phyloP scores from a whole-genome alignment of 2,888 invertebrate species.

The Sicus ferrugineus region DNA sequence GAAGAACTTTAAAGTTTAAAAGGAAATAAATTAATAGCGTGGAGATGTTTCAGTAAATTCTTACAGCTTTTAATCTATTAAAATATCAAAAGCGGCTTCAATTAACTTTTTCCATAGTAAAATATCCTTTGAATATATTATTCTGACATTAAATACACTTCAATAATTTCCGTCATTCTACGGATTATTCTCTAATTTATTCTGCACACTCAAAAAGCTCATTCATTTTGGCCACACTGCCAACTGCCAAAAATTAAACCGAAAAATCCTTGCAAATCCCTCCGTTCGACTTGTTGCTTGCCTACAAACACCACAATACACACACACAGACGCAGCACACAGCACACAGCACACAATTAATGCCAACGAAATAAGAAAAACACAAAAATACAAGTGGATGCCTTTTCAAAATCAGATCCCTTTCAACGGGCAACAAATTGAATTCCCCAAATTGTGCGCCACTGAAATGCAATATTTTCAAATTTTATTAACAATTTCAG shows the following conservation, averaged over 20 bases:
- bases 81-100: no score
- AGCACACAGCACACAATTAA: neutral
- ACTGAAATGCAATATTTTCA: conserved; percentile 28
- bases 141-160: no score
- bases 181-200: no score
- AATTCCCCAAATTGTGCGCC: conserved; percentile 20
- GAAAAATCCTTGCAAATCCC: conserved; percentile 21
- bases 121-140: no score
- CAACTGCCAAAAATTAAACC: neutral
- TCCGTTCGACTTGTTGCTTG: conserved; percentile 19
- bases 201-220: neutral
- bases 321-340: neutral
- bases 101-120: no score
- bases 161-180: no score
- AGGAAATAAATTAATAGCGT: no score
- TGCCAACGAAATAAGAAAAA: conserved; percentile 8
- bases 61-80: no score
- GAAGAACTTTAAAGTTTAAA: no score
- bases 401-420: conserved; percentile 33
- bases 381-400: neutral
- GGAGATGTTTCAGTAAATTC: no score
- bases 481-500: conserved; percentile 31
- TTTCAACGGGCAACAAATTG: conserved; percentile 26
- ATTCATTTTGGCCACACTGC: conserved; percentile 11
- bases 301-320: neutral